A percentile compares a stretch with the other conserved stretches of the same genome.
phyloP scores from a whole-genome alignment of 2,113 vertebrate species.

The Heptranchias perlo region DNA sequence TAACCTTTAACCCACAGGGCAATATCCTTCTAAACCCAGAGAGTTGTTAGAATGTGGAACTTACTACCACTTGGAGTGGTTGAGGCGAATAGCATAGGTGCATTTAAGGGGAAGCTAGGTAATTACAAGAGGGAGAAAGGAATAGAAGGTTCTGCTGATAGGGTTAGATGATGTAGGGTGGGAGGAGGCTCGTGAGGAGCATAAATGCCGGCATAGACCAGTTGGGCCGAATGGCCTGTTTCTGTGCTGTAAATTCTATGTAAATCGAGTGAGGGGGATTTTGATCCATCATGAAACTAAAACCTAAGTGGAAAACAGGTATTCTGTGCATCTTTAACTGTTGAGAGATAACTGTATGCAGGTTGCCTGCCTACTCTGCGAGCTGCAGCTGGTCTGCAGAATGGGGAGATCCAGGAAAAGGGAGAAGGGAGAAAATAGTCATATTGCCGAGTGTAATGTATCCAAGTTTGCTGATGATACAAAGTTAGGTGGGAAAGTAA shows the following conservation, averaged over 20 bases:
- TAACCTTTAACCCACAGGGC: not conserved
- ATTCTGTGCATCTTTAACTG: not conserved
- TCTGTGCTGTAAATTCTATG: not conserved
- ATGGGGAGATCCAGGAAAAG: not conserved
- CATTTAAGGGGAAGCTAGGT: too few relatives aligned
- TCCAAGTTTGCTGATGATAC: too few relatives aligned
- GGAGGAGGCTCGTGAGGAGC: not conserved
- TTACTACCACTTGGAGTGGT: too few relatives aligned
- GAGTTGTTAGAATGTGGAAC: not conserved
- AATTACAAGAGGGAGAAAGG: too few relatives aligned
- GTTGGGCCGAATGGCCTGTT: not conserved
- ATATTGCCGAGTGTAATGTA: too few relatives aligned
- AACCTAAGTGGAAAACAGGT: not conserved
- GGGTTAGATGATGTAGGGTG: too few relatives aligned
- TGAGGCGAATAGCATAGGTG: too few relatives aligned
- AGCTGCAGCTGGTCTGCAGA: not conserved
- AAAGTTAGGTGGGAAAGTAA: too few relatives aligned
- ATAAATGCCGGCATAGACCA: not conserved
- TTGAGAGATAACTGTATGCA: not conserved
- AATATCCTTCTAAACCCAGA: not conserved
- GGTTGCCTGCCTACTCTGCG: not conserved
- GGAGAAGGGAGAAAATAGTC: not conserved
- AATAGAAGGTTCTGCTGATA: too few relatives aligned
- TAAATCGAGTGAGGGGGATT: not conserved
- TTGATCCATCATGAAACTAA: not conserved